Percentiles rank a stretch among this genome's conserved stretches.
Evolutionary conservation across 2,888 invertebrate genomes (phyloP).

Genomic region (Anticlea derivata): DNA sequence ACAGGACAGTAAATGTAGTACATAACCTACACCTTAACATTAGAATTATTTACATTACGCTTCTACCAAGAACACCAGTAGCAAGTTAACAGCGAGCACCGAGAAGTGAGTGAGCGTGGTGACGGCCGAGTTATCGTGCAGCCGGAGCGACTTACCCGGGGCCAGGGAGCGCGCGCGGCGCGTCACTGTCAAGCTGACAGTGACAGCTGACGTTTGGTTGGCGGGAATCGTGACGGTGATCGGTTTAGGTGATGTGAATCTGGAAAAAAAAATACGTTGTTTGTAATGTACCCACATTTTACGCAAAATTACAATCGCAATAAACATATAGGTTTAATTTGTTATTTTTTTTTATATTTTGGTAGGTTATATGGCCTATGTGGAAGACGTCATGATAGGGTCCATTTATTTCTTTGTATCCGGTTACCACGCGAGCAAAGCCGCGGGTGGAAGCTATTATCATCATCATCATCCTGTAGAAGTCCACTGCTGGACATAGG

Average conservation of each 20-base stretch:
- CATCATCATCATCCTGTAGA: no score
- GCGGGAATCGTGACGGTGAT: slow-evolving; percentile 55
- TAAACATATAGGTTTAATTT: no score
- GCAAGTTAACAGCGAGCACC: slow-evolving; percentile 51
- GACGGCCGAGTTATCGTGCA: slow-evolving; percentile 60
- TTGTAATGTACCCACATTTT: no score
- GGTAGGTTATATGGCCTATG: no score
- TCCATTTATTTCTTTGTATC: no score
- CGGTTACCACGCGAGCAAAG: no score
- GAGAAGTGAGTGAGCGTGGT: slow-evolving; percentile 55
- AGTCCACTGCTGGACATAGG: no score
- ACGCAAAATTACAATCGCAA: no score
- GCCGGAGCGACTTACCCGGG: slow-evolving; percentile 62
- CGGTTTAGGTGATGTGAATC: slow-evolving; percentile 47
- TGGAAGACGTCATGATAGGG: no score
- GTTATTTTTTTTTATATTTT: no score
- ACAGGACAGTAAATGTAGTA: background rate
- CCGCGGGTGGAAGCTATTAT: no score
- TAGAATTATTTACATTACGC: slow-evolving; percentile 34
- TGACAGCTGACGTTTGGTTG: slow-evolving; percentile 48
- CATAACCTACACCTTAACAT: background rate
- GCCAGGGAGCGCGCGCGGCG: slow-evolving; percentile 49
- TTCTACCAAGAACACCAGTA: slow-evolving; percentile 56
- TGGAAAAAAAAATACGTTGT: slow-evolving; percentile 44
- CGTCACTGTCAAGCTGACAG: slow-evolving; percentile 54